Base-by-base conservation (phyloP, 2,888 invertebrate genomes). In the Melikaiella ostensackeni region DNA sequence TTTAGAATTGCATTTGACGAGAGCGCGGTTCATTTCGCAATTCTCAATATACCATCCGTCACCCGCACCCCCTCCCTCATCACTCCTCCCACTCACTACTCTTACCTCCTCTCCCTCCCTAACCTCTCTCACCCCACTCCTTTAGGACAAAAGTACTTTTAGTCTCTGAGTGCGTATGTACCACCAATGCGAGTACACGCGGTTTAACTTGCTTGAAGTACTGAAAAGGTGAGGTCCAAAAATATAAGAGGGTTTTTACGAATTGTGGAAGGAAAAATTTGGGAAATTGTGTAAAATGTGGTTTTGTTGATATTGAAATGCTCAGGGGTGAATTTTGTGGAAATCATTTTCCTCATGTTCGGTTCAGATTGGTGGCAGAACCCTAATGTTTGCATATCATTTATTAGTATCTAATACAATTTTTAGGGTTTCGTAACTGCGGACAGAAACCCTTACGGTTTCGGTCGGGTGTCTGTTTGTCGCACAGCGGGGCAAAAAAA, bases 121-220 rank as follows among this genome's bases (percentile, higher is more conserved):
- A 76, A n/a, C 74, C 77, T 50, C 70, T n/a, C 70, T 33, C 33
- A 50, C 50, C 33, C 50, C 50, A 70, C 81, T 80, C 81, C 77
- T 81, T 79, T 79, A 81, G 78, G 78, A 81, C 84, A 83, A 89
- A 88, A 89, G 89, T 89, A 87, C 89, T 89, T 88, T 87, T 83
- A 70, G 42, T 50, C 50, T 70, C 46, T 70, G 66, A 70, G 66
- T 70, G 46, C 82, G 83, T 83, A 82, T 85, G 86, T 86, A 81
- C 83, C 83, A 83, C 83, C 81, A 42, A 30, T 21, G 79, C 84
- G 84, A 87, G 86, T 84, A 84, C 84, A 88, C 88, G 86, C 88
- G 87, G 88, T 88, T 87, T 88, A 88, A 86, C 86, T 88, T 46
- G 30, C 30, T n/a, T n/a, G 33, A 46, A 50, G n/a, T 50, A 70